These are phyloP conservation scores for Leucoraja erinaceus DNA, from an alignment of 2,113 vertebrate genomes.

Conservation along the genomic window DNA sequence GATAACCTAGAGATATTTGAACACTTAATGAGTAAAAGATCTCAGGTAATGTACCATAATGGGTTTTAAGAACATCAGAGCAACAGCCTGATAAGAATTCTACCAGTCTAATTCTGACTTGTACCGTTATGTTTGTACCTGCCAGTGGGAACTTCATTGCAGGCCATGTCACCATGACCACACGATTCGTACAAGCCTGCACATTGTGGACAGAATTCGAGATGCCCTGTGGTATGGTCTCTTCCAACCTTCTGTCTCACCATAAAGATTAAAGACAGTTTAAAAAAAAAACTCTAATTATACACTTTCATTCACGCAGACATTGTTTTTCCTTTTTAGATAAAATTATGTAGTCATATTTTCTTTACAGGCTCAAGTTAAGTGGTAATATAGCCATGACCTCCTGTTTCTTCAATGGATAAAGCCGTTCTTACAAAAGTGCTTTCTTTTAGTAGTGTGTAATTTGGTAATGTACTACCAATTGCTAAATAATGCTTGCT, in stretches of 20 bases:
- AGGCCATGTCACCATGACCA: constrained; percentile 95
- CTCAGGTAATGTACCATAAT: constrained; percentile 38
- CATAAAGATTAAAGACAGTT: constrained; percentile 76
- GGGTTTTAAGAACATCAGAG: constrained; percentile 37
- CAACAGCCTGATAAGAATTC: constrained; percentile 33
- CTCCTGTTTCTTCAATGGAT: constrained; percentile 49
- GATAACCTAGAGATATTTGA: constrained; percentile 35
- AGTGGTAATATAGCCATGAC: constrained; percentile 85
- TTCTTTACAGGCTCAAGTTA: constrained; percentile 47
- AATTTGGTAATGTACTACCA: constrained; percentile 42
- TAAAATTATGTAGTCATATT: constrained; percentile 36
- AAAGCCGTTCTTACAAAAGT: constrained; percentile 58
- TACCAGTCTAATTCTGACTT: constrained; percentile 81
- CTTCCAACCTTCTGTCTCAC: constrained; percentile 95
- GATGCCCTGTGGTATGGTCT: constrained; percentile 96
- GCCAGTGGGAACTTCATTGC: constrained; percentile 96
- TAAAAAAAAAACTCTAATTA: constrained; percentile 65
- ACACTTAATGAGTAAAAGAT: constrained; percentile 36
- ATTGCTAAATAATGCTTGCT: constrained; percentile 78
- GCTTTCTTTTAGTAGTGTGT: constrained; percentile 58
- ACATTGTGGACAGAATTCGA: constrained; percentile 95
- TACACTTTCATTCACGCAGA: constrained; percentile 50
- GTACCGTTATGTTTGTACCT: constrained; percentile 92
- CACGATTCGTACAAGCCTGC: constrained; percentile 93
- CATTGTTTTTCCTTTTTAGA: constrained; percentile 62